Percentiles rank a stretch among this genome's conserved stretches.
phyloP scores from a whole-genome alignment of 2,888 invertebrate genomes.

The Cryptus viduatorius region DNA sequence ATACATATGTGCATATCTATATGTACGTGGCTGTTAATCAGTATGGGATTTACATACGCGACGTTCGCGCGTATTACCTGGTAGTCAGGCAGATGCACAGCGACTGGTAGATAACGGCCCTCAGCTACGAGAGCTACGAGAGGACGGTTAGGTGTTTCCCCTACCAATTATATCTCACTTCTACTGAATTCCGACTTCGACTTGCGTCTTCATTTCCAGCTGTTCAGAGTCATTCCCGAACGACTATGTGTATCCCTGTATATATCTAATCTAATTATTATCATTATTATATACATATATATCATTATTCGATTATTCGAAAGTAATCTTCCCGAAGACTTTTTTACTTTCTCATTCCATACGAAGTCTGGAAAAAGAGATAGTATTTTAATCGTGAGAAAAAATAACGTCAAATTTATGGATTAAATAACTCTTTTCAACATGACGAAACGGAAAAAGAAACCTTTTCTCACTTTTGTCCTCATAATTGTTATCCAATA shows the following conservation, averaged over 20 bases:
- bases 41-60: conserved; percentile 82
- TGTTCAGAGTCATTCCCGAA: background rate
- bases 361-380: no score
- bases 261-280: no score
- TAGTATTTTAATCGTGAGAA: no score
- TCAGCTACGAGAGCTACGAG: conserved; percentile 61
- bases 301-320: background rate
- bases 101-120: conserved; percentile 80
- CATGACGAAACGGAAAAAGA: no score
- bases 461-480: no score
- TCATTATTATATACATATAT: no score
- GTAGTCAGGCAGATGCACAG: conserved; percentile 78
- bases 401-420: no score
- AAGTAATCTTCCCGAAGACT: background rate
- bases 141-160: conserved; percentile 67
- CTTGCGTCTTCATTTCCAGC: background rate
- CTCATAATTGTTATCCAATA: no score
- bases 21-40: conserved; percentile 81
- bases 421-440: no score
- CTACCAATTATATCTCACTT: conserved; percentile 35
- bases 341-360: no score
- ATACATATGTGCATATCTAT: conserved; percentile 33
- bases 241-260: no score
- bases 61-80: conserved; percentile 77
- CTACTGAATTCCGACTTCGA: conserved; percentile 1